phyloP scores from a whole-genome alignment of 2,888 invertebrate genomes.

The Molorchus minor region DNA sequence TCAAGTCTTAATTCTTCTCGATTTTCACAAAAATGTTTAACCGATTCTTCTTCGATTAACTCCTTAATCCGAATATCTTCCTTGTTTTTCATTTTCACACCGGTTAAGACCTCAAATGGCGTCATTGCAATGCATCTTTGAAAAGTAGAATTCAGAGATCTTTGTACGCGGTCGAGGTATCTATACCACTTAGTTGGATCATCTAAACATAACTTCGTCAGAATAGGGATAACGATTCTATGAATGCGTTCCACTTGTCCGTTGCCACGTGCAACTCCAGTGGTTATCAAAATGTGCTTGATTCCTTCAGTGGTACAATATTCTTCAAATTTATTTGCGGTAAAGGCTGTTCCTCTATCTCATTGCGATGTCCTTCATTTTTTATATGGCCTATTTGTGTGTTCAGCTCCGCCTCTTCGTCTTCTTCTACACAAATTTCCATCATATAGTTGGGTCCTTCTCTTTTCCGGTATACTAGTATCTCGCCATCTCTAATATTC shows the following conservation, averaged over 20 bases:
- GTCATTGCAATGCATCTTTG: not conserved
- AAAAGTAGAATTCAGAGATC: not conserved
- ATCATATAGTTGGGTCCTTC: conserved; percentile 28
- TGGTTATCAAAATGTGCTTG: conserved; percentile 46
- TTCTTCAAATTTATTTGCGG: conserved; percentile 50
- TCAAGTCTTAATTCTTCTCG: not conserved
- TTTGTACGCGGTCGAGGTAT: not conserved
- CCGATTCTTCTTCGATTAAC: not conserved
- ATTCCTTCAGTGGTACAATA: conserved; percentile 55
- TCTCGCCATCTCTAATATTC: conserved; percentile 24
- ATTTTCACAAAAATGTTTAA: not conserved
- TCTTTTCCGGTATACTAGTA: conserved; percentile 28
- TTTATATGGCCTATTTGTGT: conserved; percentile 7
- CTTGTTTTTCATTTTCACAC: too few relatives aligned
- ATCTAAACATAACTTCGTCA: conserved; percentile 53
- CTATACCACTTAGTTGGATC: conserved; percentile 52
- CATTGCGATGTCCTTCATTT: not conserved
- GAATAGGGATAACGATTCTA: conserved; percentile 47
- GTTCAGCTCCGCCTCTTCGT: not conserved
- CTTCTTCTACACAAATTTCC: conserved; percentile 21
- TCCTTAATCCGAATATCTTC: too few relatives aligned
- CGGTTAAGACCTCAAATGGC: not conserved
- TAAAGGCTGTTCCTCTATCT: conserved; percentile 54
- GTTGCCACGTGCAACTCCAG: conserved; percentile 53
- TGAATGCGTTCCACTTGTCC: conserved; percentile 56